Conservation (phyloP, 2,888 invertebrate genomes). For the Chirona hameri region DNA sequence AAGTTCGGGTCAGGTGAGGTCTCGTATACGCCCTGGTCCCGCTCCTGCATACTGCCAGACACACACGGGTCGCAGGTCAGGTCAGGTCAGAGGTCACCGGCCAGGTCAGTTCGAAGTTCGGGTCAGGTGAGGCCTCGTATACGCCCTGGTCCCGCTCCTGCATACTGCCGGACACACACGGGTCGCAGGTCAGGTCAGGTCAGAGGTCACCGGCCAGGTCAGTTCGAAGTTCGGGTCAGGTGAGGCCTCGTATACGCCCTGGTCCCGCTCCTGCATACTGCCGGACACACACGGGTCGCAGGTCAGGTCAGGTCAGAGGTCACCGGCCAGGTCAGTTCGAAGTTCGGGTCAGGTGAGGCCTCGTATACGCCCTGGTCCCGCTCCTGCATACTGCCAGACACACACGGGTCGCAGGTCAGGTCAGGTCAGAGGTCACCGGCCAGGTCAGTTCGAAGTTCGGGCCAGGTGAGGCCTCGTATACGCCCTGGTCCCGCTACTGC, state of each 20-base stretch:
- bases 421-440: no score
- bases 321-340: no score
- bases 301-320: no score
- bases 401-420: no score
- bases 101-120: no score
- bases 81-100: no score
- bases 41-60: constrained; percentile 68
- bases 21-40: constrained; percentile 91
- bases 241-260: constrained; percentile 94
- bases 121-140: constrained; percentile 80
- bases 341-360: constrained; percentile 54
- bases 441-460: no score
- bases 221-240: no score
- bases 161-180: constrained; percentile 58
- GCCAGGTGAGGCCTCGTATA: constrained; percentile 83
- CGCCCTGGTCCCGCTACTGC: constrained; percentile 85
- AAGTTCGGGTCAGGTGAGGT: constrained; percentile 54
- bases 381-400: constrained; percentile 67
- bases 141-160: constrained; percentile 84
- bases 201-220: no score
- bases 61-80: no score
- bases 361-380: constrained; percentile 92
- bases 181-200: no score
- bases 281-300: no score
- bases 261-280: constrained; percentile 85